Evolutionary conservation across 2,888 invertebrate genomes (phyloP).

Genomic region (Dolichopus griseipennis): DNA sequence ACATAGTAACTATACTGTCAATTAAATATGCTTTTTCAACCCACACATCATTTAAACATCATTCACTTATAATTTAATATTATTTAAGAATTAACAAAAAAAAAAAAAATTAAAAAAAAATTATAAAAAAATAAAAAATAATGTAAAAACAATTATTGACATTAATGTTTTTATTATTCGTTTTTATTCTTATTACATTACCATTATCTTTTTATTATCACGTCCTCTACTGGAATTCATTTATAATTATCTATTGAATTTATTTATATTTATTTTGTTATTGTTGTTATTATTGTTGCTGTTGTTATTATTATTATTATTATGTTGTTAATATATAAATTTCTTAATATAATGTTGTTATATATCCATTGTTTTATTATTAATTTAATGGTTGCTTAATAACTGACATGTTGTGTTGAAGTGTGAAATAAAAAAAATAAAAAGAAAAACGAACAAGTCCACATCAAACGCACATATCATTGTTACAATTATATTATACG

Average conservation of each 20-base stretch:
- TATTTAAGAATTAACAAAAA: too few relatives aligned
- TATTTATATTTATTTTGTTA: neutral
- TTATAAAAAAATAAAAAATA: too few relatives aligned
- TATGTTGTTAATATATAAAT: too few relatives aligned
- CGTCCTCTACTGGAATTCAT: conserved; percentile 1
- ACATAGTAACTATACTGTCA: neutral
- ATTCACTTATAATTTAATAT: neutral
- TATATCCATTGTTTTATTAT: neutral
- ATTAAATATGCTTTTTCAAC: neutral
- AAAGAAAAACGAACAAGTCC: too few relatives aligned
- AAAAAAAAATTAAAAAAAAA: neutral
- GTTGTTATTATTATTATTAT: too few relatives aligned
- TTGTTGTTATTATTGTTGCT: too few relatives aligned
- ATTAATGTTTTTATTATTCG: neutral
- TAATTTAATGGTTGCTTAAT: neutral
- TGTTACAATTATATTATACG: too few relatives aligned
- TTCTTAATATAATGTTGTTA: too few relatives aligned
- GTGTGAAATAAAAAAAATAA: too few relatives aligned
- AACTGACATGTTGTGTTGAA: neutral
- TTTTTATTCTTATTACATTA: neutral
- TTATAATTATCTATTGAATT: neutral
- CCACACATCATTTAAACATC: neutral
- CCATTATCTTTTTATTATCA: neutral
- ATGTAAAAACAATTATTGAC: neutral
- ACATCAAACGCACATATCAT: too few relatives aligned